These are phyloP conservation scores for Epirrita christyi DNA, from an alignment of 2,888 invertebrate species.

Conservation along the genomic window DNA sequence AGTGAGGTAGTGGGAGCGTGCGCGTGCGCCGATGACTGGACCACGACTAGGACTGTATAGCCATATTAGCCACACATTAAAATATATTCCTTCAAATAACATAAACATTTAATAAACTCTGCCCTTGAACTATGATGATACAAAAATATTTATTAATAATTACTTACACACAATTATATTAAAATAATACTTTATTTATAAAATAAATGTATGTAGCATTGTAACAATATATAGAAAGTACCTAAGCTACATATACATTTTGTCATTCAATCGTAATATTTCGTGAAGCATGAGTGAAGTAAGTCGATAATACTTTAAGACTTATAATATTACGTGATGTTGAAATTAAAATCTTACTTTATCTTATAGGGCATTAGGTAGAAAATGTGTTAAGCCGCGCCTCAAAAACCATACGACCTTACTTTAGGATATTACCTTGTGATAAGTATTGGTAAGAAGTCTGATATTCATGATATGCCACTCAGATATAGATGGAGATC, in stretches of 20 bases:
- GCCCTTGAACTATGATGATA: slow-evolving; percentile 11
- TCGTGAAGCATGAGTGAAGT: slow-evolving; percentile 10
- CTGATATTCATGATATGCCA: slow-evolving; percentile 61
- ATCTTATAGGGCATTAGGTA: slow-evolving; percentile 48
- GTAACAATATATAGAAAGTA: slow-evolving; percentile 9
- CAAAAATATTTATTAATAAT: slow-evolving; percentile 9
- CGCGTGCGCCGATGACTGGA: neutral
- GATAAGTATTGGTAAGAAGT: slow-evolving; percentile 31
- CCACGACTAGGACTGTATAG: neutral
- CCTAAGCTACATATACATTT: slow-evolving; percentile 4
- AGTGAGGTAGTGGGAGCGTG: slow-evolving; percentile 3
- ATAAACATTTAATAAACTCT: slow-evolving; percentile 9
- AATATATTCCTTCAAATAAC: slow-evolving; percentile 14
- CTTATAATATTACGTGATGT: slow-evolving; percentile 42
- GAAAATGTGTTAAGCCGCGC: slow-evolving; percentile 52
- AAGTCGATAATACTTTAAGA: slow-evolving; percentile 35
- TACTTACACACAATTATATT: slow-evolving; percentile 8
- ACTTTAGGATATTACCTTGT: slow-evolving; percentile 41
- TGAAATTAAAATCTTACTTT: slow-evolving; percentile 52
- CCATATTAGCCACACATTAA: neutral
- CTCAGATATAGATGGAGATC: slow-evolving; percentile 46
- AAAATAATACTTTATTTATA: slow-evolving; percentile 22
- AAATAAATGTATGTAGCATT: slow-evolving; percentile 12
- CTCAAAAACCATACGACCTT: slow-evolving; percentile 56
- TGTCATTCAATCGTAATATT: slow-evolving; percentile 12